phyloP scores from a whole-genome alignment of 2,797 vertebrate species.

The Neolamprologus multifasciatus region DNA sequence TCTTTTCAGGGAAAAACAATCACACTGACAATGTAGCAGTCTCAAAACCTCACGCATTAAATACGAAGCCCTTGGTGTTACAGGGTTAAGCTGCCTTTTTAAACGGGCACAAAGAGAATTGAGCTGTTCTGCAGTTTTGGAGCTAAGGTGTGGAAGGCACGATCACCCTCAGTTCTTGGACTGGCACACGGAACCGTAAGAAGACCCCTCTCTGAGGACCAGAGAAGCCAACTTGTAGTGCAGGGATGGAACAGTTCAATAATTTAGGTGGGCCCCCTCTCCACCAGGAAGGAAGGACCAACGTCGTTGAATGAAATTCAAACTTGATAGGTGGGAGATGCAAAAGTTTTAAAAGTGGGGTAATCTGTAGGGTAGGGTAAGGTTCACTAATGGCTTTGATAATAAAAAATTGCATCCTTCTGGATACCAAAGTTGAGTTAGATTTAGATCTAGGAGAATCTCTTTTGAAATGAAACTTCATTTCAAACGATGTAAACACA shows the following conservation, averaged over 20 bases:
- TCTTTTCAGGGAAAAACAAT: neutral
- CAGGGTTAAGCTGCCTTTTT: neutral
- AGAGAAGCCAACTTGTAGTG: neutral
- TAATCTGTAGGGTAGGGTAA: neutral
- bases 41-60: neutral
- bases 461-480: neutral
- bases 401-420: neutral
- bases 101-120: neutral
- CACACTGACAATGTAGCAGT: neutral
- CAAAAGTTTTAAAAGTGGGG: neutral
- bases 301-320: neutral
- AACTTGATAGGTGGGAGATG: neutral
- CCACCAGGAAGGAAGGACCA: neutral
- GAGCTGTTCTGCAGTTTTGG: neutral
- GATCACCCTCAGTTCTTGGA: neutral
- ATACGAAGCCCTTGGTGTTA: neutral
- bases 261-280: neutral
- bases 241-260: neutral
- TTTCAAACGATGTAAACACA: neutral
- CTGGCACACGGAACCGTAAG: neutral
- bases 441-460: neutral
- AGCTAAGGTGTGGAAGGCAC: neutral
- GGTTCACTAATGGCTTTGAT: neutral
- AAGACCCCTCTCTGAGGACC: neutral
- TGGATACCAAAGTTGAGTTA: neutral